Evolutionary conservation across 2,797 vertebrate genomes (phyloP).

Genomic region (Gymnocypris eckloni): DNA sequence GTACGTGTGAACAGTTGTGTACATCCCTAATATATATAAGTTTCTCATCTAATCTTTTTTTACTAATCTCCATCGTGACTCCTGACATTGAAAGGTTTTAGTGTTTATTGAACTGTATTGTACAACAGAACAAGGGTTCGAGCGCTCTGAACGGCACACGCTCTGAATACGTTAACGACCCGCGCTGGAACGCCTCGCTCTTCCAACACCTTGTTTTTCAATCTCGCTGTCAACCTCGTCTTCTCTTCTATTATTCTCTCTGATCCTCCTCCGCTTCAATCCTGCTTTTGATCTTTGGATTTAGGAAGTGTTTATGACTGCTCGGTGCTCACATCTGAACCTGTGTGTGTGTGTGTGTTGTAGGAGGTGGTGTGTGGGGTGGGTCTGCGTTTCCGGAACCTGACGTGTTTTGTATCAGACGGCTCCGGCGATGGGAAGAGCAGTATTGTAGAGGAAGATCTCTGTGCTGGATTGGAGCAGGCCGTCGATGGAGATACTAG

Average conservation of each 20-base stretch:
- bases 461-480: constrained; percentile 86
- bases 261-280: constrained; percentile 33
- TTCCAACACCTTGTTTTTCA: constrained; percentile 26
- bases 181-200: not conserved
- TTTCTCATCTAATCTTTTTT: not conserved
- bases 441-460: constrained; percentile 91
- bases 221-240: constrained; percentile 23
- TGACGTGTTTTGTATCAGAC: constrained; percentile 93
- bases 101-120: not conserved
- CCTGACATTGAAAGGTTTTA: not conserved
- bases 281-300: constrained; percentile 24
- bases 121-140: not conserved
- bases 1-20: no score
- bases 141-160: not conserved
- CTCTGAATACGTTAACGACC: not conserved
- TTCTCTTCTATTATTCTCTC: constrained; percentile 35
- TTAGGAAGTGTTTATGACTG: constrained; percentile 39
- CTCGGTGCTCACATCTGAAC: not conserved
- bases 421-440: constrained; percentile 80
- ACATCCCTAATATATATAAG: not conserved
- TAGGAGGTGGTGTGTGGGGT: constrained; percentile 95
- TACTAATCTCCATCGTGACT: not conserved
- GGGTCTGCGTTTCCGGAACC: constrained; percentile 87
- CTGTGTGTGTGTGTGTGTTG: constrained; percentile 20
- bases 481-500: constrained; percentile 82